A percentile compares a stretch with the other conserved stretches of the same genome.
phyloP scores from a whole-genome alignment of 1,140 invertebrate species.

The Drosophila fuyamai region DNA sequence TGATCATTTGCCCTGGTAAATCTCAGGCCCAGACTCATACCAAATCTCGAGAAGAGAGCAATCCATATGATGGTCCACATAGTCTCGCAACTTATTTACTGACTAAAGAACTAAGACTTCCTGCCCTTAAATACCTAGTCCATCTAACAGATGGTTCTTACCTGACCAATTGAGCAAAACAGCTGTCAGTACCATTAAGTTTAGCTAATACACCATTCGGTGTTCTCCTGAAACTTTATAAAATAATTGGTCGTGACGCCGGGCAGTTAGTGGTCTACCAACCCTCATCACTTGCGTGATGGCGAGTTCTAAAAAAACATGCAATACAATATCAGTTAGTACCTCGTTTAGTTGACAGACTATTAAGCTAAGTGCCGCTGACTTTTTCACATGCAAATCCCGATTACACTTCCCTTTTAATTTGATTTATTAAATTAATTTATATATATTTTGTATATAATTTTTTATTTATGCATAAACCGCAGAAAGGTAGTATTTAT shows the following conservation, averaged over 20 bases:
- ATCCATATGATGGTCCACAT: conserved; percentile 23
- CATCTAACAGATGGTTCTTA: neutral
- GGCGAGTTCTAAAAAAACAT: conserved; percentile 8
- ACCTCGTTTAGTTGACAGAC: conserved; percentile 26
- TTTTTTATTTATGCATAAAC: too few species aligned
- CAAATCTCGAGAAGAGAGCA: neutral
- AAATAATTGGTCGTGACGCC: conserved; percentile 13
- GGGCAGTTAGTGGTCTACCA: conserved; percentile 13
- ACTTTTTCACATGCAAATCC: conserved; percentile 26
- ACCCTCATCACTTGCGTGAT: conserved; percentile 34
- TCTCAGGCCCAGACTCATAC: neutral
- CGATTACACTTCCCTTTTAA: neutral
- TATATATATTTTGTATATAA: neutral
- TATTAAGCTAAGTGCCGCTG: conserved; percentile 24
- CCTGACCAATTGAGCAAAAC: conserved; percentile 16
- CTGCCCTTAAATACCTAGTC: conserved; percentile 27
- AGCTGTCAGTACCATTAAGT: conserved; percentile 11
- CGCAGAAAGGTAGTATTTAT: too few species aligned
- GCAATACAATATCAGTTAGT: conserved; percentile 42
- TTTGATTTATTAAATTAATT: neutral
- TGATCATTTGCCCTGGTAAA: neutral
- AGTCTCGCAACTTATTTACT: conserved; percentile 11
- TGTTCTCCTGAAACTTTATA: neutral
- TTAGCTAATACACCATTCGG: neutral
- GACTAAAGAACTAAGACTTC: neutral